Base-by-base conservation (phyloP, 1,140 invertebrate genomes). In the Heliothis subflexa region DNA sequence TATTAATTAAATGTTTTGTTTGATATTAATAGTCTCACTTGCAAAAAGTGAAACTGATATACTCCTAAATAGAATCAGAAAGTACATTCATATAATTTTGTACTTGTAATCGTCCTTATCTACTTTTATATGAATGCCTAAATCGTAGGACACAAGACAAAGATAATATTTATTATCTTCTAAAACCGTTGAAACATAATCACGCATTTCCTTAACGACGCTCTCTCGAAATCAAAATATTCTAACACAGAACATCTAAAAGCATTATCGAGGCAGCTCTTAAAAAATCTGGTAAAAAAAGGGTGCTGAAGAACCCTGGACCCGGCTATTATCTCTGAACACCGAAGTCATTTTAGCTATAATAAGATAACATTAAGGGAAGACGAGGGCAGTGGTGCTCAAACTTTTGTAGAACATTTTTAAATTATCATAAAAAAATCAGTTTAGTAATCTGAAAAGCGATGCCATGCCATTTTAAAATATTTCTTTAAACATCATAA, bases 301-400 rank as follows among this genome's bases (percentile, higher is more conserved):
- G 91, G 89, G 84, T 89, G 90, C 82, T 89, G 84, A 86, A 77
- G 89, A 89, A 88, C 91, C 86, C 91, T 85, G 83, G 85, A 74
- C 83, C 78, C 85, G 74, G 83, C 88, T 91, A 93, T 94, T 94
- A 94, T 94, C 92, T 94, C 86, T 85, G 90, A 93, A 94, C 93
- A 94, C 91, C 91, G 86, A 94, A 94, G 90, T 94, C 93, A 94
- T 94, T 94, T 94, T 94, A 94, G 90, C 91, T 90, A 93, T 94
- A 94, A 94, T 94, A 94, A 94, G 93, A 94, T 94, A 94, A 94
- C 91, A 94, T 93, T 94, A 93, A 93, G 89, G 88, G 88, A 89
- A 89, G 87, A 88, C 79, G 84, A 78, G 28, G 28, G 2, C 85
- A 81, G 55, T 25, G 88, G 4, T 84, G 61, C 85, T 83, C 89